Conservation (phyloP, 2,113 vertebrate genomes). For the Amphilophus citrinellus region DNA sequence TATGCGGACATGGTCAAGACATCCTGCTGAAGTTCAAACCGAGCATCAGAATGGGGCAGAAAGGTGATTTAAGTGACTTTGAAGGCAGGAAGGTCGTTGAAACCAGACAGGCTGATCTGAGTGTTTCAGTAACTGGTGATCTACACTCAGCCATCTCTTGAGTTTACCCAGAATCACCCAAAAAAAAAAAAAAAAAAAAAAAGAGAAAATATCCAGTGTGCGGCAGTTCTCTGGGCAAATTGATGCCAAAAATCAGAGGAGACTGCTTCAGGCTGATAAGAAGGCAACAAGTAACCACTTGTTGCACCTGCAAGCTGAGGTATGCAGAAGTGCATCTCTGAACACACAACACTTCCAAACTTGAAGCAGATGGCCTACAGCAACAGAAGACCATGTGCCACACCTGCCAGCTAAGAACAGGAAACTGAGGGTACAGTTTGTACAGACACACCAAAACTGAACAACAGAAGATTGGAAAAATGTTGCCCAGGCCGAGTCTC, state of each 20-base stretch:
- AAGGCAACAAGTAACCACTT: no score
- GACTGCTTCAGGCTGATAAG: no score
- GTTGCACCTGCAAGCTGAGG: no score
- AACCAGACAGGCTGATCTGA: neutral
- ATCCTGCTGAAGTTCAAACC: neutral
- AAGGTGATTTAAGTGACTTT: neutral
- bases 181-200: no score
- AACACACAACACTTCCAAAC: neutral
- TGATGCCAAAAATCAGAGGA: no score
- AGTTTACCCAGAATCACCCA: no score
- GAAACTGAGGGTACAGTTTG: neutral
- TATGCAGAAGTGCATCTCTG: no score
- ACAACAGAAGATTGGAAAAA: neutral
- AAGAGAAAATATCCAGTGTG: no score
- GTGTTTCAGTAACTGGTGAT: neutral
- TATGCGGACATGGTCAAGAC: neutral
- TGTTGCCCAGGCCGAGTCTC: neutral
- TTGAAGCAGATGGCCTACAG: neutral
- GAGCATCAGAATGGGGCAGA: neutral
- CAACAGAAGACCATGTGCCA: neutral
- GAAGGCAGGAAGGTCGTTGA: neutral
- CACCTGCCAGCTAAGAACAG: neutral
- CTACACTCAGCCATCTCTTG: no score
- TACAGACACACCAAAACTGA: fast-evolving
- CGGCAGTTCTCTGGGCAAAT: no score